These are phyloP conservation scores for Edolisoma coerulescens DNA, from an alignment of 2,113 vertebrate genomes.

Conservation along the genomic window DNA sequence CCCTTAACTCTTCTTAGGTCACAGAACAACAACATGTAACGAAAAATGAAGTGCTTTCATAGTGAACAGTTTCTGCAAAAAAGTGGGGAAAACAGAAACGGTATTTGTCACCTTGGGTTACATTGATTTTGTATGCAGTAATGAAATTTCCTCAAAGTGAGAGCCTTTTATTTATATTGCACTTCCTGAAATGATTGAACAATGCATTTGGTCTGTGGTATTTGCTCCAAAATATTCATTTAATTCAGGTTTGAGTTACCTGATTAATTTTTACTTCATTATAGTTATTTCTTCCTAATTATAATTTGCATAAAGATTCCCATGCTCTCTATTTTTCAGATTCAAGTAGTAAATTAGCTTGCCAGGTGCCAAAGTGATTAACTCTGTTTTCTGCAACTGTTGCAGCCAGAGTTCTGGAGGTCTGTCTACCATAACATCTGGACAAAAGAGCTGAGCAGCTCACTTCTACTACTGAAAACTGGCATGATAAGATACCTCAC, in stretches of 20 bases:
- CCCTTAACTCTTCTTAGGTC: background rate
- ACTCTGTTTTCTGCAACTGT: background rate
- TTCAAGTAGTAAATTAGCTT: background rate
- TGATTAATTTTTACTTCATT: background rate
- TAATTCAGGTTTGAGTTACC: background rate
- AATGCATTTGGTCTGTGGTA: background rate
- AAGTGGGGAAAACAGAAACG: background rate
- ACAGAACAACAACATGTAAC: background rate
- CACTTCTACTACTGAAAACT: background rate
- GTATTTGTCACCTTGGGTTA: background rate
- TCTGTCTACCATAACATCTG: background rate
- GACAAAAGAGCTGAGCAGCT: background rate
- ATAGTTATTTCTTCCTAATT: background rate
- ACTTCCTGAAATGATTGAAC: background rate
- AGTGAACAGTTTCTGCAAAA: background rate
- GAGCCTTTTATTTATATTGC: background rate
- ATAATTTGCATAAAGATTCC: background rate
- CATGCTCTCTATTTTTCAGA: background rate
- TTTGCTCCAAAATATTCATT: background rate
- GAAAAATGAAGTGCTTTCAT: background rate
- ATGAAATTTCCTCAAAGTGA: background rate
- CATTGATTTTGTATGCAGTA: background rate
- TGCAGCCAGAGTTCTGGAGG: background rate
- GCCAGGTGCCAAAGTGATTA: background rate
- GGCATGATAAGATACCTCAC: background rate